Evolutionary conservation across 2,888 invertebrate species (phyloP).

Genomic region (Cybosia mesomella): DNA sequence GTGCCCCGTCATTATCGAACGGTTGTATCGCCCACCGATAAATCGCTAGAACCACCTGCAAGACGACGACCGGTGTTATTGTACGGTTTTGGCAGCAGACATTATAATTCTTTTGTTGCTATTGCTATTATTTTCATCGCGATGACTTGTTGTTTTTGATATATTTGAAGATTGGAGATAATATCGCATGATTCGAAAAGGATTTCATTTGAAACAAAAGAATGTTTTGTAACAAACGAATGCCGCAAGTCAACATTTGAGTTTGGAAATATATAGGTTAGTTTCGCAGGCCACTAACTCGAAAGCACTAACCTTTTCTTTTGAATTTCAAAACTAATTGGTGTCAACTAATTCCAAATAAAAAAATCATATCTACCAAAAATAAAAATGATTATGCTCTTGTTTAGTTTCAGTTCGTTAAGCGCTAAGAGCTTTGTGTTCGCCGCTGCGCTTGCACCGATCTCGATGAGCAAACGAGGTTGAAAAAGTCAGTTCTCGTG

Average conservation of each 20-base stretch:
- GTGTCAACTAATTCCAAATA: slow-evolving; percentile 29
- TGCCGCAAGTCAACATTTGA: slow-evolving; percentile 34
- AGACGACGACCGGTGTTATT: slow-evolving; percentile 65
- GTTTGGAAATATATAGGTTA: slow-evolving; percentile 30
- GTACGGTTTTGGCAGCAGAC: slow-evolving; percentile 79
- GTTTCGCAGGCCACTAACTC: slow-evolving; percentile 20
- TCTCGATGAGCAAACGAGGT: slow-evolving; percentile 77
- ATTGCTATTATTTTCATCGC: slow-evolving; percentile 78
- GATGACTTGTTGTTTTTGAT: slow-evolving; percentile 75
- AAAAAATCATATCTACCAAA: slow-evolving; percentile 51
- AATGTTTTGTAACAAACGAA: slow-evolving; percentile 46
- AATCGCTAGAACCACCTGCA: slow-evolving; percentile 81
- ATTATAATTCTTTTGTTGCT: slow-evolving; percentile 83
- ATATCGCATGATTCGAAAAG: slow-evolving; percentile 60
- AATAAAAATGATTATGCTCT: slow-evolving; percentile 75
- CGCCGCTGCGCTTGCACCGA: slow-evolving; percentile 71
- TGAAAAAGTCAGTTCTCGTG: slow-evolving; percentile 84
- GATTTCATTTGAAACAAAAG: slow-evolving; percentile 64
- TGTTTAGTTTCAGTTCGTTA: slow-evolving; percentile 78
- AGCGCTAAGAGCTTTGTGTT: slow-evolving; percentile 77
- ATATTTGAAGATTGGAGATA: slow-evolving; percentile 67
- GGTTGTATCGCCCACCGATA: slow-evolving; percentile 77
- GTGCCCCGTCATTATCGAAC: slow-evolving; percentile 73
- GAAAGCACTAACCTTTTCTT: slow-evolving; percentile 3
- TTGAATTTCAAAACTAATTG: slow-evolving; percentile 21